Conservation (phyloP, 2,888 invertebrate species). For the Noctua pronuba region DNA sequence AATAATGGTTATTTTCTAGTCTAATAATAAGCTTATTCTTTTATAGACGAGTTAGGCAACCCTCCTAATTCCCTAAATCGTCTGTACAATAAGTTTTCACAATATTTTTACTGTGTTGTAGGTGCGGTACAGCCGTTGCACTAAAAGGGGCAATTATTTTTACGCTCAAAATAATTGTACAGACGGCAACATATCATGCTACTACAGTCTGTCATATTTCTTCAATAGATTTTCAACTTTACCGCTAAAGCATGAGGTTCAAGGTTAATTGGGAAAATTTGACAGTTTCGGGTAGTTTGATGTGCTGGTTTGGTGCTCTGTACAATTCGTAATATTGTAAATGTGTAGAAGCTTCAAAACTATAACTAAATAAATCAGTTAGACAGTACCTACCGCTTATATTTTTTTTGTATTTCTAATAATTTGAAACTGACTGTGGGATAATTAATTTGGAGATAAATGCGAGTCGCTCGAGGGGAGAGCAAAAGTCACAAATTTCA, state of each 20-base stretch:
- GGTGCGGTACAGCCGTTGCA: not conserved
- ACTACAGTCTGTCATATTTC: no score
- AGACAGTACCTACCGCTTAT: not conserved
- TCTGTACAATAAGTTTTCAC: not conserved
- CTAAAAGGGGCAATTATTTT: not conserved
- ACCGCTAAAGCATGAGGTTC: no score
- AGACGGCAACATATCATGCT: no score
- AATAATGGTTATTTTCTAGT: no score
- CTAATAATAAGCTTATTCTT: not conserved
- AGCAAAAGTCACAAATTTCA: conserved; percentile 6
- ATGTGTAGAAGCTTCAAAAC: not conserved
- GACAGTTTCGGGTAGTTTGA: no score
- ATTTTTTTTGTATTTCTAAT: not conserved
- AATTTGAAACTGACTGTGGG: not conserved
- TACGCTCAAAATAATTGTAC: not conserved
- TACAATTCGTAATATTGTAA: not conserved
- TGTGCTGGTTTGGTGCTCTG: no score
- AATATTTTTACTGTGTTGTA: not conserved
- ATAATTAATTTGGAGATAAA: not conserved
- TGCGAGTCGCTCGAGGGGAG: conserved; percentile 9
- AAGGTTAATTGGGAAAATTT: no score
- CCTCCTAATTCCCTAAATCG: no score
- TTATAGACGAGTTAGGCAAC: no score
- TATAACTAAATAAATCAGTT: not conserved
- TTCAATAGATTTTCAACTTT: no score